Conservation (phyloP, 2,888 invertebrate species). For the Coecobrya sp. region DNA sequence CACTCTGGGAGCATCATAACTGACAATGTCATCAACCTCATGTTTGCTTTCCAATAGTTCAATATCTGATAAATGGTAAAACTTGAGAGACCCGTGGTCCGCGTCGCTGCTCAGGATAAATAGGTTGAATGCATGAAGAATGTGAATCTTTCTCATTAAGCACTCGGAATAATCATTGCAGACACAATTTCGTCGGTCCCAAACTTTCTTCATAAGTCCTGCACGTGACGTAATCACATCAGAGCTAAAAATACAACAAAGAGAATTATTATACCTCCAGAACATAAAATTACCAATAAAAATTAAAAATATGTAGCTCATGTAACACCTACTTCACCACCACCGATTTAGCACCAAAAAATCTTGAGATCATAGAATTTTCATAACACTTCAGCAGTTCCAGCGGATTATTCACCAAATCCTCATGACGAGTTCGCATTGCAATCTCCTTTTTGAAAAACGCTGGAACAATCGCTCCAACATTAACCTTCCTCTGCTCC, state of each 20-base stretch:
- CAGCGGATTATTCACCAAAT: neutral
- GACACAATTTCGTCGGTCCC: conserved; percentile 72
- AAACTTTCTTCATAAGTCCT: conserved; percentile 47
- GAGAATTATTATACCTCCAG: neutral
- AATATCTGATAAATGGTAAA: conserved; percentile 76
- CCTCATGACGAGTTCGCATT: neutral
- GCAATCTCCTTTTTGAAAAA: conserved; percentile 38
- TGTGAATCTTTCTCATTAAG: conserved; percentile 74
- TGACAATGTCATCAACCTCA: neutral
- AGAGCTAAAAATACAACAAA: no score
- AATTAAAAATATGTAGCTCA: no score
- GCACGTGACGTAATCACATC: neutral
- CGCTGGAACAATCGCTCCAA: conserved; percentile 31
- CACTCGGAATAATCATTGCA: conserved; percentile 79
- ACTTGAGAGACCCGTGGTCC: conserved; percentile 70
- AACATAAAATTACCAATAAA: no score
- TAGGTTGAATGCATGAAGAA: conserved; percentile 79
- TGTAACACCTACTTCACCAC: conserved; percentile 26
- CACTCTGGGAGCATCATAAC: neutral
- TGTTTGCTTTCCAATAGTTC: neutral
- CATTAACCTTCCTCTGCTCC: conserved; percentile 56
- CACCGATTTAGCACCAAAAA: conserved; percentile 45
- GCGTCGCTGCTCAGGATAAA: conserved; percentile 60
- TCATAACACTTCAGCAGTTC: conserved; percentile 78
- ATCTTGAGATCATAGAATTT: conserved; percentile 43